Evolutionary conservation across 2,113 vertebrate genomes (phyloP).

Genomic region (Channa maculata): DNA sequence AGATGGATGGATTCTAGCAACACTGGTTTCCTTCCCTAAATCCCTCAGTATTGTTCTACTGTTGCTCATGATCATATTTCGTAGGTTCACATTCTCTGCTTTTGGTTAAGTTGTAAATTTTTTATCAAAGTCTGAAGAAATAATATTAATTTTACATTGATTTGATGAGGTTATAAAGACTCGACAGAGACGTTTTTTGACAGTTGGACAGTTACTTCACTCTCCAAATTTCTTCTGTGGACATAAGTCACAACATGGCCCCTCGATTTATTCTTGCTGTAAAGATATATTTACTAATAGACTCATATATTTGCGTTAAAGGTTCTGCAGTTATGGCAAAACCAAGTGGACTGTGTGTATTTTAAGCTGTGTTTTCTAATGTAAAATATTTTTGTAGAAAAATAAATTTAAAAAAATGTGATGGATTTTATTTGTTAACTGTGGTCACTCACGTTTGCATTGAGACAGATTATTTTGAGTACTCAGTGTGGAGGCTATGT

Average conservation of each 20-base stretch:
- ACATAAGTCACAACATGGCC: constrained; percentile 26
- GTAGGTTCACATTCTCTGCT: constrained; percentile 29
- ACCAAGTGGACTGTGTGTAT: constrained; percentile 75
- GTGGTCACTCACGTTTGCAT: background rate
- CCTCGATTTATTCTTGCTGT: constrained; percentile 66
- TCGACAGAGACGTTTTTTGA: constrained; percentile 29
- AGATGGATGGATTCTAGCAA: constrained; percentile 12
- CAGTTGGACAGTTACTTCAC: constrained; percentile 14
- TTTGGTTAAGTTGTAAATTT: constrained; percentile 50
- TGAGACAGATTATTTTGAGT: background rate
- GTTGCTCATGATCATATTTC: background rate
- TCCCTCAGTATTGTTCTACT: constrained; percentile 14
- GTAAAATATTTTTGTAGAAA: constrained; percentile 86
- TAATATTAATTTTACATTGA: constrained; percentile 45
- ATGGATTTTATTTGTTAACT: constrained; percentile 22
- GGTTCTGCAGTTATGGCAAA: constrained; percentile 69
- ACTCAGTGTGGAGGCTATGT: constrained; percentile 1
- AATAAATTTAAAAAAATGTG: constrained; percentile 56
- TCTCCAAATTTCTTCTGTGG: constrained; percentile 8
- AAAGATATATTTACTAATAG: constrained; percentile 80
- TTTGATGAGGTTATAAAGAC: constrained; percentile 32
- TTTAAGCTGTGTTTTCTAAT: constrained; percentile 81
- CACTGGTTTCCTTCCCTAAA: constrained; percentile 16
- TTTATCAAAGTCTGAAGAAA: constrained; percentile 48
- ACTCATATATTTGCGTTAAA: constrained; percentile 78